Conservation (phyloP, 2,888 invertebrate genomes). For the Leptinotarsa juncta region DNA sequence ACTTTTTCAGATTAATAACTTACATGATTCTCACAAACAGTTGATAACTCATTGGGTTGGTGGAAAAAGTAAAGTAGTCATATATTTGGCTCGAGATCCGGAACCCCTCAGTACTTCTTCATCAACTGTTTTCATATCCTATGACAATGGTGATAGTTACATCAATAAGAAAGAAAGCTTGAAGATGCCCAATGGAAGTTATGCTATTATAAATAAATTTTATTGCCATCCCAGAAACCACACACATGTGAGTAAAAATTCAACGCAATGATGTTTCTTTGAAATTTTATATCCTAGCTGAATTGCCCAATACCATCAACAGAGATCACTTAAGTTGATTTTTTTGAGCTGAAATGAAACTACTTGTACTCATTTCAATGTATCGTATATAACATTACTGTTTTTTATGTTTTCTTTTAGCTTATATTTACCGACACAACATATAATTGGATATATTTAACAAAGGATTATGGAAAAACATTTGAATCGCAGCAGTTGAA, state of each 20-base stretch:
- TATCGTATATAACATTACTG: neutral
- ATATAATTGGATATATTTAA: slow-evolving; percentile 81
- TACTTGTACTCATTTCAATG: neutral
- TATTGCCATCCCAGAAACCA: slow-evolving; percentile 85
- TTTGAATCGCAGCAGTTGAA: slow-evolving; percentile 73
- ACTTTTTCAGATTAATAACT: slow-evolving; percentile 72
- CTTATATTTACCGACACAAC: slow-evolving; percentile 86
- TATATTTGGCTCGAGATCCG: slow-evolving; percentile 85
- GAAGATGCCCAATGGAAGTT: slow-evolving; percentile 68
- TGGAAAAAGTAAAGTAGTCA: slow-evolving; percentile 86
- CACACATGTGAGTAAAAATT: slow-evolving; percentile 76
- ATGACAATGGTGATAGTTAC: slow-evolving; percentile 87
- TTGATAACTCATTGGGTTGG: slow-evolving; percentile 94
- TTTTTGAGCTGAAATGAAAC: too few species aligned
- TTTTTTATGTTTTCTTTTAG: slow-evolving; percentile 70
- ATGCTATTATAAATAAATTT: slow-evolving; percentile 84
- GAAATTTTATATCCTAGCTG: too few species aligned
- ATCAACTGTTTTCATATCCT: slow-evolving; percentile 86
- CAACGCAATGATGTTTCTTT: neutral
- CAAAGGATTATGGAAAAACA: slow-evolving; percentile 78
- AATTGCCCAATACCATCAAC: too few species aligned
- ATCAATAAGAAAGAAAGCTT: slow-evolving; percentile 79
- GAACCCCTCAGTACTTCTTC: slow-evolving; percentile 66
- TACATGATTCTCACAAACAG: slow-evolving; percentile 89
- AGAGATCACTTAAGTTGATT: too few species aligned